Base-by-base conservation (phyloP, 2,797 vertebrate species). In the Poliocrania exsul region DNA sequence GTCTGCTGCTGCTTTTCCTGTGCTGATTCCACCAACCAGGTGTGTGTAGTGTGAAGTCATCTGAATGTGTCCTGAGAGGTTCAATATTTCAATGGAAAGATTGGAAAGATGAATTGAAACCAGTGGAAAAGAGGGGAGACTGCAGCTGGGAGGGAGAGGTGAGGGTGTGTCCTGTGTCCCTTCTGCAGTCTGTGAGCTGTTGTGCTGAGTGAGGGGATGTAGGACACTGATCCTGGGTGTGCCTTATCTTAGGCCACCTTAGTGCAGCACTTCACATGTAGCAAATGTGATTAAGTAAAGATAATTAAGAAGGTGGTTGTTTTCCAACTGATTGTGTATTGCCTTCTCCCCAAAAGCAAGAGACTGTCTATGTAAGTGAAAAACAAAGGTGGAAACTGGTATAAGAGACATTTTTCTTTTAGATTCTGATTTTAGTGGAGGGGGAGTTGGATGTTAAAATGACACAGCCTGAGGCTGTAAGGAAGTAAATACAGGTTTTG, bases 191-290 rank as follows among this genome's bases (percentile, higher is more conserved):
- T 28, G 11, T 11, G 37, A 86, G 31, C 33, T 46, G 1, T 44
- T 49, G 9, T 0, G 2, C 64, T 35, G 12, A 13, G 18, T 56
- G 17, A 31, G 50, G 17, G 19, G 29, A 4, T 44, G 40, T 11
- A 47, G 51, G 60, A 15, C 54, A 21, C 3, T 3, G 2, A 21
- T 35, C 6, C 67, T 54, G 60, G 26, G 6, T 56, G 64, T 50
- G 60, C 44, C 65, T 77, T 62, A 50, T 66, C 29, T 62, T 56
- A 54, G 65, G 44, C 72, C 77, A 44, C 83, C 44, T 56, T 28
- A 25, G 19, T 23, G 6, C n/a, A 25, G 8, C 21, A 5, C 70
- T 64, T 72, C 0, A 0, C 11, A 2, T 61, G 38, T 28, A 19
- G 26, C 61, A 29, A 58, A 40, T 69, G 11, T 40, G 40, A 16